These are phyloP conservation scores for Drosophila flavopinicola DNA, from an alignment of 2,888 invertebrate species.

Conservation along the genomic window DNA sequence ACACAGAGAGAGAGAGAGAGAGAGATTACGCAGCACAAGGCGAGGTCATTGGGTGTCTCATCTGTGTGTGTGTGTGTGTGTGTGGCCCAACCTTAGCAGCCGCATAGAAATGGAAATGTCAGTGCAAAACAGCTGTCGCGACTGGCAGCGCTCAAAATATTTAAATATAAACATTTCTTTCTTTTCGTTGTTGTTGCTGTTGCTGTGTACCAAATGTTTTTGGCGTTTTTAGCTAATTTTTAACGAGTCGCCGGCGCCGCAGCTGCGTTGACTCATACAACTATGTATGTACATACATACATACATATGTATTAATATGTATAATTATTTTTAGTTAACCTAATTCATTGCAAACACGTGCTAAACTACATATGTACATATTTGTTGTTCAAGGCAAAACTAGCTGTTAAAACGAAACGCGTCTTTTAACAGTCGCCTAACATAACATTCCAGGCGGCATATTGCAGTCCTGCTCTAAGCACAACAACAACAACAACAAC, in stretches of 20 bases:
- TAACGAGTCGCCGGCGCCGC: constrained; percentile 36
- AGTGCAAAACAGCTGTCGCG: constrained; percentile 50
- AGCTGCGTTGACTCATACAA: constrained; percentile 39
- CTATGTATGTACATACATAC: neutral
- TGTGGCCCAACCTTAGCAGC: constrained; percentile 13
- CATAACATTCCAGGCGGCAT: neutral
- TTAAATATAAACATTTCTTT: constrained; percentile 52
- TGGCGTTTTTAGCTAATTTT: constrained; percentile 54
- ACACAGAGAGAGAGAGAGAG: neutral
- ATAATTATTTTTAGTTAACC: constrained; percentile 30
- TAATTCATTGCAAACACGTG: constrained; percentile 65
- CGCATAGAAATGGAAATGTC: constrained; percentile 5
- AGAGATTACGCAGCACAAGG: constrained; percentile 39
- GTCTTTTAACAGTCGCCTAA: constrained; percentile 3
- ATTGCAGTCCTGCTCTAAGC: constrained; percentile 20
- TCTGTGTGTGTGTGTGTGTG: constrained; percentile 1
- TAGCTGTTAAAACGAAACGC: neutral
- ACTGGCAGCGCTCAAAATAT: constrained; percentile 28
- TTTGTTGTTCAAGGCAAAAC: constrained; percentile 2
- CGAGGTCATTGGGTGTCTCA: constrained; percentile 57
- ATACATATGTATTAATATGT: neutral
- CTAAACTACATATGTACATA: neutral
- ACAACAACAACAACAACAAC: no score
- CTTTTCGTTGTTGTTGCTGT: neutral
- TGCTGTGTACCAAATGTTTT: constrained; percentile 38